A percentile compares a stretch with the other conserved stretches of the same genome.
phyloP scores from a whole-genome alignment of 1,140 invertebrate species.

The Orchestia grillus region DNA sequence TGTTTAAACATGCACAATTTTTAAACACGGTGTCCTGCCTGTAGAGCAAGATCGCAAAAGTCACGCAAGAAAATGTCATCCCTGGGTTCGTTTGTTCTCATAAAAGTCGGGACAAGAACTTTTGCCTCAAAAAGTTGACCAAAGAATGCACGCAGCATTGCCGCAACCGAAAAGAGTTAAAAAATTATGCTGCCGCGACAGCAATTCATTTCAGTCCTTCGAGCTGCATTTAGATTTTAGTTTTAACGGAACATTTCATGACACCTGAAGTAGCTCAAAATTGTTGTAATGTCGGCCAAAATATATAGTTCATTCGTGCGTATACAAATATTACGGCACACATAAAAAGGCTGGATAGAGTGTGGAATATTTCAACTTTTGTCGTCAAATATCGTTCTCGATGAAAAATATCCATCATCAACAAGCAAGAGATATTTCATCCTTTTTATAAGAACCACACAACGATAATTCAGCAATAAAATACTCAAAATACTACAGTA shows the following conservation, averaged over 20 bases:
- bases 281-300: neutral
- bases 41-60: neutral
- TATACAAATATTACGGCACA: too few species aligned
- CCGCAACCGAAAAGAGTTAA: neutral
- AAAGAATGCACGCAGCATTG: neutral
- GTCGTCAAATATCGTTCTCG: too few species aligned
- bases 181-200: neutral
- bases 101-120: neutral
- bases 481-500: too few species aligned
- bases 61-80: neutral
- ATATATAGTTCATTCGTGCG: too few species aligned
- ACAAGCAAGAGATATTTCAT: too few species aligned
- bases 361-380: too few species aligned
- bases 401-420: too few species aligned
- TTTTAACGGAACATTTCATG: neutral
- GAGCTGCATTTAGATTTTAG: neutral
- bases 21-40: neutral
- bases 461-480: too few species aligned
- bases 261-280: neutral
- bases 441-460: too few species aligned
- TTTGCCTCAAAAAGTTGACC: neutral
- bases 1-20: neutral
- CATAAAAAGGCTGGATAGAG: too few species aligned
- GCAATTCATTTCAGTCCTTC: neutral
- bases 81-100: neutral